Base-by-base conservation (phyloP, 2,797 vertebrate genomes). In the Miichthys miiuy region DNA sequence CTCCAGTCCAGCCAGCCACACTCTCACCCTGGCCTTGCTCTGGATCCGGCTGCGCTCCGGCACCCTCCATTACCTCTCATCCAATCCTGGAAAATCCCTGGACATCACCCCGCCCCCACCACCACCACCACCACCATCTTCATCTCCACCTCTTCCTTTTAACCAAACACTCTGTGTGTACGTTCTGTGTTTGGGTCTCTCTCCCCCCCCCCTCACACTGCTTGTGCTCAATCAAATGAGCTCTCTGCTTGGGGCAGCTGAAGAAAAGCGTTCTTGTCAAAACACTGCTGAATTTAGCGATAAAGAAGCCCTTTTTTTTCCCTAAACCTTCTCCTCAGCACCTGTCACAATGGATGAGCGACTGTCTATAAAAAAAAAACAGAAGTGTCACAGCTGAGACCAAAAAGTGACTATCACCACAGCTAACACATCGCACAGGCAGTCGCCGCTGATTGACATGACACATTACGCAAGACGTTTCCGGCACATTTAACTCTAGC, bases 341-440 rank as follows among this genome's bases (percentile, higher is more conserved):
- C 80, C 85, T 88, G 87, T 93, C 91, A 92, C 78, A 76, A 67
- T 50, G 80, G 86, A 94, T 93, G 83, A 92, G 87, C 17, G 50
- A 61, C 79, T 72, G 81, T 82, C 80, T 75, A 52, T 75, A 52
- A 51, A 23, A 79, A 51, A 23, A 79, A 80, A 79, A 81, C 34
- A 79, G 55, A 81, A 60, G 79, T 87, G 89, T 91, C 87, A 91
- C 80, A 86, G 72, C 73, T 46, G 48, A 85, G 86, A 89, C 67
- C 81, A 85, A 75, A 87, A 86, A 85, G 83, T 81, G 84, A 82
- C 87, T 68, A 89, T 91, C 88, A 89, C 68, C 68, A 52, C 56
- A 38, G 82, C 78, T 34, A 64, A 75, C 77, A 70, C 89, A 75
- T 91, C 84, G 77, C 75, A 72, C 79, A 58, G 52, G 52, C 66